Percentiles rank a stretch among this genome's conserved stretches.
Conservation (phyloP, 2,113 vertebrate genomes). For the Lepus europaeus region DNA sequence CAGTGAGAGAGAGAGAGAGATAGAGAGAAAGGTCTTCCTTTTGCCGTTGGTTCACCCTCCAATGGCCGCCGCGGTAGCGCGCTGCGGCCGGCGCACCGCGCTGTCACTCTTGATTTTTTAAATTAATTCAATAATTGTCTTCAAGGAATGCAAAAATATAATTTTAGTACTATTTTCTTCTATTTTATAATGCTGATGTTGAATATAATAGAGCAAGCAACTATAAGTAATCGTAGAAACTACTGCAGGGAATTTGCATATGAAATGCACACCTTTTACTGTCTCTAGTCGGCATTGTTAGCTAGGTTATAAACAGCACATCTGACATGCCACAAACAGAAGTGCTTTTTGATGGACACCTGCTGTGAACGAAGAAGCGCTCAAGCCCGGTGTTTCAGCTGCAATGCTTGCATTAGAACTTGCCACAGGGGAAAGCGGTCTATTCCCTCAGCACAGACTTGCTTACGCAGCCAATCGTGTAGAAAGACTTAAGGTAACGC, state of each 20-base stretch:
- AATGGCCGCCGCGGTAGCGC: no score
- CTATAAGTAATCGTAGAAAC: slow-evolving; percentile 85
- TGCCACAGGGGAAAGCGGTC: slow-evolving; percentile 79
- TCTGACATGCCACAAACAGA: slow-evolving; percentile 81
- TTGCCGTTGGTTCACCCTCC: no score
- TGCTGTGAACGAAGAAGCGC: slow-evolving; percentile 83
- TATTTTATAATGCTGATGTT: slow-evolving; percentile 78
- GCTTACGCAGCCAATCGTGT: slow-evolving; percentile 54
- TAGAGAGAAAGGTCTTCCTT: no score
- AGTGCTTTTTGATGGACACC: slow-evolving; percentile 83
- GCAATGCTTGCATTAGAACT: slow-evolving; percentile 82
- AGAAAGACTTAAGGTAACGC: slow-evolving; percentile 45
- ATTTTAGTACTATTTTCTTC: slow-evolving; percentile 75
- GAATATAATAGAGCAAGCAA: slow-evolving; percentile 84
- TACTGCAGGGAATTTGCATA: slow-evolving; percentile 86
- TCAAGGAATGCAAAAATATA: slow-evolving; percentile 64
- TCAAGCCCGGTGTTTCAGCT: slow-evolving; percentile 82
- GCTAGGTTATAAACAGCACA: slow-evolving; percentile 86
- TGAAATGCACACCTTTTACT: slow-evolving; percentile 87
- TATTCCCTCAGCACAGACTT: slow-evolving; percentile 78
- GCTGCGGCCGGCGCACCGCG: no score
- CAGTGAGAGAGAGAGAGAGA: no score
- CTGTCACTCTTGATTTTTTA: slow-evolving; percentile 48
- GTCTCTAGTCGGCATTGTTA: slow-evolving; percentile 86
- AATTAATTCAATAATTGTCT: slow-evolving; percentile 73